Evolutionary conservation across 2,797 vertebrate genomes (phyloP).

Genomic region (Malacoraja senta): DNA sequence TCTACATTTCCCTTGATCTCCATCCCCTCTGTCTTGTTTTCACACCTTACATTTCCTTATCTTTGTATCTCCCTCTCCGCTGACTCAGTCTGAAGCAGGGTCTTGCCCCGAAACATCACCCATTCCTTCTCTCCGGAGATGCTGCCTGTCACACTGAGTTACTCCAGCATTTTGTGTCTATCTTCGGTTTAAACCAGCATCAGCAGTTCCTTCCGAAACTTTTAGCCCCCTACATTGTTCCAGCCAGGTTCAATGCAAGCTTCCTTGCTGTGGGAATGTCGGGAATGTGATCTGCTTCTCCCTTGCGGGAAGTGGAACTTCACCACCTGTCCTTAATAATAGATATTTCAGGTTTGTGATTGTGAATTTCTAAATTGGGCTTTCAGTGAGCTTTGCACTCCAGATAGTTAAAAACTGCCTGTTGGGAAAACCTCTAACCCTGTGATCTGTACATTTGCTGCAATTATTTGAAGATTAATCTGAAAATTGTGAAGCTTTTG

Average conservation of each 20-base stretch:
- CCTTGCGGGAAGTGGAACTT: background rate
- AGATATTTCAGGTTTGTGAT: background rate
- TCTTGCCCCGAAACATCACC: too few species aligned
- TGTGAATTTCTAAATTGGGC: background rate
- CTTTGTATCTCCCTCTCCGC: too few species aligned
- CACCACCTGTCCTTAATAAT: background rate
- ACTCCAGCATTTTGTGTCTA: too few species aligned
- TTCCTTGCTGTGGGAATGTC: background rate
- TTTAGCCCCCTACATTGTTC: background rate
- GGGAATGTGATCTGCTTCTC: background rate
- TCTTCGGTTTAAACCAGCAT: too few species aligned
- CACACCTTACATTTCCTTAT: too few species aligned
- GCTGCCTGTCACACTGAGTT: too few species aligned
- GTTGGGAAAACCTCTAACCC: background rate
- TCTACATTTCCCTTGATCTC: too few species aligned
- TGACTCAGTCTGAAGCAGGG: too few species aligned
- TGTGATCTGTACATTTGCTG: background rate
- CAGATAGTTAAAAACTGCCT: background rate
- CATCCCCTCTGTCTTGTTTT: too few species aligned
- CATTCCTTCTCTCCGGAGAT: too few species aligned
- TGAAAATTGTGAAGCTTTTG: background rate
- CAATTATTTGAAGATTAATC: background rate
- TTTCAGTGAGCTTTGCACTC: background rate
- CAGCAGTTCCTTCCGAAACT: too few species aligned
- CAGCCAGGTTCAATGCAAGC: background rate